These are phyloP conservation scores for Toxotes jaculatrix DNA, from an alignment of 2,113 vertebrate genomes.

Conservation along the genomic window DNA sequence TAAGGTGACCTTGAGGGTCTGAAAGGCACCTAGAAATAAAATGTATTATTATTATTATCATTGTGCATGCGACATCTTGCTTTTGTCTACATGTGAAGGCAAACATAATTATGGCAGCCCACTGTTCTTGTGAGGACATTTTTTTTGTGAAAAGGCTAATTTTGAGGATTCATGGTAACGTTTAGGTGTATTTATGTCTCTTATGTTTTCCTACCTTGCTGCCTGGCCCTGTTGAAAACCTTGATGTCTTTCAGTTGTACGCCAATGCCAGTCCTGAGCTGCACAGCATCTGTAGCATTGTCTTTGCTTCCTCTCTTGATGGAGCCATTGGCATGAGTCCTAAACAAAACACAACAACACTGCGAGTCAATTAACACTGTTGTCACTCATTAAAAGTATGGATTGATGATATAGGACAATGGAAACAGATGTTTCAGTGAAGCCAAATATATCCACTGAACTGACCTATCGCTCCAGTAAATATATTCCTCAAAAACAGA, in stretches of 20 bases:
- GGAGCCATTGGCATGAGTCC: constrained; percentile 97
- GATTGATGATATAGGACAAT: not conserved
- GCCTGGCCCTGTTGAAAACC: constrained; percentile 95
- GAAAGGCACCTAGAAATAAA: no score
- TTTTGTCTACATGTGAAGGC: not conserved
- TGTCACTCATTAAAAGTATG: not conserved
- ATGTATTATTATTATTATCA: not conserved
- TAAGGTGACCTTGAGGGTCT: no score
- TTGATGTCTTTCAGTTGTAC: constrained; percentile 99
- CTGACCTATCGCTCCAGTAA: constrained; percentile 96
- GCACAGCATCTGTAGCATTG: constrained; percentile 93
- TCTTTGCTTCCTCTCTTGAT: constrained; percentile 97
- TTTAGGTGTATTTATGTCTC: not conserved
- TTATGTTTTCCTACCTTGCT: constrained; percentile 85
- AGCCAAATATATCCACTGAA: not conserved
- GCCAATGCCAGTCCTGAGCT: constrained; percentile 93
- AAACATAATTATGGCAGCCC: not conserved
- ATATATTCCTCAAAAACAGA: constrained; percentile 97
- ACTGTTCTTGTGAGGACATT: not conserved
- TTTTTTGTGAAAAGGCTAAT: not conserved
- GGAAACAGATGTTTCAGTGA: not conserved
- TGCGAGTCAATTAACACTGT: not conserved
- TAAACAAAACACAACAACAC: constrained; percentile 61
- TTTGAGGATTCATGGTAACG: not conserved
- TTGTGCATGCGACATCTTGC: not conserved